phyloP scores from a whole-genome alignment of 2,797 vertebrate species.

The Threskiornis aethiopicus region DNA sequence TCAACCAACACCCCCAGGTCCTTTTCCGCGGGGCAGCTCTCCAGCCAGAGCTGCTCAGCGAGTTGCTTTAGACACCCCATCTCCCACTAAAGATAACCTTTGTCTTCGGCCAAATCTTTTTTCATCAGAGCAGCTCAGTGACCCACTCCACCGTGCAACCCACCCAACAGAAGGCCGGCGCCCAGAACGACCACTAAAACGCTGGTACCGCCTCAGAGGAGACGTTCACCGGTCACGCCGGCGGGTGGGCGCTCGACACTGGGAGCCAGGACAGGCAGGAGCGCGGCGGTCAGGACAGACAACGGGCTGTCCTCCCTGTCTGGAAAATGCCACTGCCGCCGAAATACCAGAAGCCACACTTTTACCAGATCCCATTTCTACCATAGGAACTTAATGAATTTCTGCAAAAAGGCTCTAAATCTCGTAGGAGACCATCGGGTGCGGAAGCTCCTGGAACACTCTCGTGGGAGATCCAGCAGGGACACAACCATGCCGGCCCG shows the following conservation, averaged over 20 bases:
- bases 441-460: fast-evolving
- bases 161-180: not conserved
- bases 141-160: fast-evolving
- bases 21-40: too few species aligned
- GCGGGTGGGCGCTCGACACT: fast-evolving
- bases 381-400: fast-evolving
- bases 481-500: fast-evolving
- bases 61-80: fast-evolving
- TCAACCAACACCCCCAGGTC: too few species aligned
- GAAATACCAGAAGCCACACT: fast-evolving
- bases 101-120: not conserved
- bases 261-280: too few species aligned
- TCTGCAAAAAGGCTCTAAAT: not conserved
- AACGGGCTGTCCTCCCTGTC: fast-evolving
- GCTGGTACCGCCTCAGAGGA: not conserved
- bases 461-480: fast-evolving
- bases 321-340: not conserved
- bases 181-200: fast-evolving
- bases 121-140: not conserved
- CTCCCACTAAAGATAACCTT: not conserved
- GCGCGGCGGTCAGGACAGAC: fast-evolving
- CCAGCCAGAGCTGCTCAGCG: too few species aligned
- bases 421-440: fast-evolving
- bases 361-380: not conserved
- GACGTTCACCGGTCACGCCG: fast-evolving